Evolutionary conservation across 2,888 invertebrate species (phyloP).

Genomic region (Agelastica alni): DNA sequence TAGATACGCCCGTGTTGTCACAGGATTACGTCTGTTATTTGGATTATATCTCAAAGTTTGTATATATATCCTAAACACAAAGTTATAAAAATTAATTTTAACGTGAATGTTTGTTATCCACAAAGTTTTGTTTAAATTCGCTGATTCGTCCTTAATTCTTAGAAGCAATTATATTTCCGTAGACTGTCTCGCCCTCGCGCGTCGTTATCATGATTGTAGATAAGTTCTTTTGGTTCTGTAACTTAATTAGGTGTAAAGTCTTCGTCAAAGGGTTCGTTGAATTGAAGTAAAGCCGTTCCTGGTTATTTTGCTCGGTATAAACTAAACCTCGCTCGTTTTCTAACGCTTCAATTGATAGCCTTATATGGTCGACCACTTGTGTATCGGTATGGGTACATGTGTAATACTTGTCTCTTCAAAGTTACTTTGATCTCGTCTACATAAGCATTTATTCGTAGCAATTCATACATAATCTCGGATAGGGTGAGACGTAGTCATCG

Average conservation of each 20-base stretch:
- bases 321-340: constrained; percentile 11
- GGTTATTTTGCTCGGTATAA: constrained; percentile 19
- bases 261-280: constrained; percentile 29
- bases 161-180: too few relatives aligned
- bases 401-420: constrained; percentile 8
- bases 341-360: constrained; percentile 10
- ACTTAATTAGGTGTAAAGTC: constrained; percentile 24
- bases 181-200: too few relatives aligned
- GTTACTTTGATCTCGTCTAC: constrained; percentile 25
- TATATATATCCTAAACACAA: too few relatives aligned
- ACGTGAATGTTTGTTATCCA: too few relatives aligned
- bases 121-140: too few relatives aligned
- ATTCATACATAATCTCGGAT: constrained; percentile 15
- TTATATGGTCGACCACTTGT: constrained; percentile 20
- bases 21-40: too few relatives aligned
- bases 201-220: too few relatives aligned
- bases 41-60: too few relatives aligned
- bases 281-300: constrained; percentile 23
- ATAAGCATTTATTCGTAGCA: constrained; percentile 25
- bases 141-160: too few relatives aligned
- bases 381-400: constrained; percentile 1
- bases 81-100: too few relatives aligned
- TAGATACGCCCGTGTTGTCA: too few relatives aligned
- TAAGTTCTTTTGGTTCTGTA: constrained; percentile 7
- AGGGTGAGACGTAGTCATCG: constrained; percentile 1